phyloP scores from a whole-genome alignment of 1,140 invertebrate genomes.

The Lordiphosa clarofinis region DNA sequence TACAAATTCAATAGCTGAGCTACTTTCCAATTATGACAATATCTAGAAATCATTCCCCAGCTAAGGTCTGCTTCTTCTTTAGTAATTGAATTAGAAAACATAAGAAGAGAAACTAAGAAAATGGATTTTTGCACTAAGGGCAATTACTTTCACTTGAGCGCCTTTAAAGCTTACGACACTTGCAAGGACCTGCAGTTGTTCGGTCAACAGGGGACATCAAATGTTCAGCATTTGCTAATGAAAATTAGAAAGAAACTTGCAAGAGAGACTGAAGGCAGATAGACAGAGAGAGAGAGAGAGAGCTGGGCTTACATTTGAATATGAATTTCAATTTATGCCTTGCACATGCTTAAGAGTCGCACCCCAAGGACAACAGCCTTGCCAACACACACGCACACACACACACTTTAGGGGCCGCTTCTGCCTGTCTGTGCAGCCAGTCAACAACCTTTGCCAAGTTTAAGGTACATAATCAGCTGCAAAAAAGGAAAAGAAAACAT shows the following conservation, averaged over 20 bases:
- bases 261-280: constrained; percentile 27
- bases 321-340: constrained; percentile 69
- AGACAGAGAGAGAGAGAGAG: not conserved
- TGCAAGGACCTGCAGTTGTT: constrained; percentile 20
- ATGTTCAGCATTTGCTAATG: constrained; percentile 48
- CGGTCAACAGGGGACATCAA: constrained; percentile 37
- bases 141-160: constrained; percentile 75
- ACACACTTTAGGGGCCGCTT: constrained; percentile 42
- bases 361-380: constrained; percentile 45
- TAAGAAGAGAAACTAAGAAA: constrained; percentile 37
- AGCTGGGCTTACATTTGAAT: constrained; percentile 34
- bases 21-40: constrained; percentile 9
- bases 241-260: constrained; percentile 57
- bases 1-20: not conserved
- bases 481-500: constrained; percentile 46
- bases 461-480: constrained; percentile 69
- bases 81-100: constrained; percentile 69
- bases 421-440: constrained; percentile 51
- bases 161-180: constrained; percentile 54
- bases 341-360: constrained; percentile 66
- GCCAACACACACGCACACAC: constrained; percentile 19
- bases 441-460: constrained; percentile 75
- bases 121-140: constrained; percentile 16
- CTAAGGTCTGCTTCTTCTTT: constrained; percentile 28
- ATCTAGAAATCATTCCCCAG: constrained; percentile 2